Percentiles rank a stretch among this genome's conserved stretches.
phyloP scores from a whole-genome alignment of 2,888 invertebrate species.

The Villa cingulata region DNA sequence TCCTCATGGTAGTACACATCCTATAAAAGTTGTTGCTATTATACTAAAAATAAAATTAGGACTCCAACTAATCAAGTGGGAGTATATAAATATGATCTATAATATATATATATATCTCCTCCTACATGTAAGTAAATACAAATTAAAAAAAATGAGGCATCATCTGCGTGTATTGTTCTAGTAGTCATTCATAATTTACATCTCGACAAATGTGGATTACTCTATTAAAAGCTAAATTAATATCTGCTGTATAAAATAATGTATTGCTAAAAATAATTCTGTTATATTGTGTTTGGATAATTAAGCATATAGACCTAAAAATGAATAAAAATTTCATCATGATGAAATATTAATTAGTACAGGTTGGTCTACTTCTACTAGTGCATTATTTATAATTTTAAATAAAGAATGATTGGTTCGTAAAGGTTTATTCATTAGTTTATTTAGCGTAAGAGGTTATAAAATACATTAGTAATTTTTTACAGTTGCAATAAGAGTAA shows the following conservation, averaged over 20 bases:
- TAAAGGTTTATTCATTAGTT: conserved; percentile 39
- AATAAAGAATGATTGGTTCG: conserved; percentile 39
- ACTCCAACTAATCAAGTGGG: conserved; percentile 52
- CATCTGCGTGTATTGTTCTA: conserved; percentile 54
- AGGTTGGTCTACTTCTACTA: conserved; percentile 48
- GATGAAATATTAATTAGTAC: conserved; percentile 46
- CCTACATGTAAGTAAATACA: conserved; percentile 55
- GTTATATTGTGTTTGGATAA: conserved; percentile 52
- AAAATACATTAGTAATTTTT: conserved; percentile 44
- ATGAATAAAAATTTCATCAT: conserved; percentile 57
- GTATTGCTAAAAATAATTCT: conserved; percentile 56
- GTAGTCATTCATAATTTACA: conserved; percentile 53
- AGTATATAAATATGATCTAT: conserved; percentile 39
- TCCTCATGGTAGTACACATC: conserved; percentile 64
- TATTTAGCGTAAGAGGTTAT: conserved; percentile 40
- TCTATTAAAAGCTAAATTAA: conserved; percentile 50
- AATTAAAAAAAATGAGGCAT: conserved; percentile 59
- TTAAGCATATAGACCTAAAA: conserved; percentile 48
- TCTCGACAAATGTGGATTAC: conserved; percentile 55
- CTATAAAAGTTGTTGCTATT: conserved; percentile 58
- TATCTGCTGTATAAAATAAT: conserved; percentile 45
- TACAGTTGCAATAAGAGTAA: conserved; percentile 42
- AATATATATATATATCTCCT: conserved; percentile 49
- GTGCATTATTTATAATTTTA: conserved; percentile 45
- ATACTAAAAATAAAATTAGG: conserved; percentile 49